Base-by-base conservation (phyloP, 2,888 invertebrate genomes). In the Drosophila differens region DNA sequence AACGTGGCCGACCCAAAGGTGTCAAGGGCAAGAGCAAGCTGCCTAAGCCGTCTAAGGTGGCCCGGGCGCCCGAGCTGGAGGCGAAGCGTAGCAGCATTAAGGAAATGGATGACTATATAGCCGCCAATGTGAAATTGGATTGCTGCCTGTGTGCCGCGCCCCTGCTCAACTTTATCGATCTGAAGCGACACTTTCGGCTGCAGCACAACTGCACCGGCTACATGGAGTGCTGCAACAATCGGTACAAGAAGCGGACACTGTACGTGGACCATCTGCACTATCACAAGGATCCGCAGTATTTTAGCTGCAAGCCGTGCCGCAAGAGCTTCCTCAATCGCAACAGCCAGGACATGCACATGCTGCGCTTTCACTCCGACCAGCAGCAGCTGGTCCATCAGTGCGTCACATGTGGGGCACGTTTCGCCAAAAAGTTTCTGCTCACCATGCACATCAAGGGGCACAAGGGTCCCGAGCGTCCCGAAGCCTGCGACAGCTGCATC, bases 261-360 rank as follows among this genome's bases (percentile, higher is more conserved):
- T 90, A 91, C 33, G 90, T 91, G n/a, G 90, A 90, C n/a, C 90
- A 90, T 59, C 57, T 90, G 64, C 91, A 91, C 25, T 80, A 80
- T 30, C 90, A 90, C 68, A 91, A 86, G 64, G 87, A 90, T 74
- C 90, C 90, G 22, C 83, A 90, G 57, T 90, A 91, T 25, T 90
- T 86, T 7, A 87, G 91, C 41, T 89, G 87, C 53, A 61, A 89
- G 72, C 60, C 73, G 0, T 89, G 88, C 22, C 82, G 66, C 37
- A 89, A 91, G 65, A 85, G 68, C 16, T 87, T 87, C 55, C 89
- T 91, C 28, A 87, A 90, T 32, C 91, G 86, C 25, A 87, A 87
- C 51, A 91, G 91, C 55, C 90, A 91, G 47, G 89, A 76, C 10
- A 90, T 90, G 90, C 86, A 87, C 44, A 90, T 91, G 91, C 68